Percentiles rank a stretch among this genome's conserved stretches.
Evolutionary conservation across 2,113 vertebrate species (phyloP).

Genomic region (Lepus timidus): DNA sequence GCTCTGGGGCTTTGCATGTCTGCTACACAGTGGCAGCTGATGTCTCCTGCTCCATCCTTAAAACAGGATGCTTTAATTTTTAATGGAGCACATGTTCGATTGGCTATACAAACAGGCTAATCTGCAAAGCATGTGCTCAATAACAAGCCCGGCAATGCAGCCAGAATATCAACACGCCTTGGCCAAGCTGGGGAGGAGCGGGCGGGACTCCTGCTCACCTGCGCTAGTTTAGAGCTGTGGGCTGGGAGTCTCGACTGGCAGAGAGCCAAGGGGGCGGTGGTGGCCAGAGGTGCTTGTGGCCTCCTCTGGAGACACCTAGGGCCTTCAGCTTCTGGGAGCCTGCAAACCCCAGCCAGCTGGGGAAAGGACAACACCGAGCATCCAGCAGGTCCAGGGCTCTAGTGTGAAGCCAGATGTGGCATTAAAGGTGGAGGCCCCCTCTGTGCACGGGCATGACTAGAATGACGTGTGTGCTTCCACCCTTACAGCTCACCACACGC

Average conservation of each 20-base stretch:
- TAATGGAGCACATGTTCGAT: conserved; percentile 95
- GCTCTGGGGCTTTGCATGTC: conserved; percentile 92
- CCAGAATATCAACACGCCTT: conserved; percentile 89
- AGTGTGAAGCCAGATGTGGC: conserved; percentile 64
- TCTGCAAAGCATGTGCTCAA: conserved; percentile 94
- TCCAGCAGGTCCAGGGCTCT: neutral
- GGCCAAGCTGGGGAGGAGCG: conserved; percentile 75
- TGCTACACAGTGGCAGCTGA: conserved; percentile 92
- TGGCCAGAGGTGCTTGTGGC: conserved; percentile 65
- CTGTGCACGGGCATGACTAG: neutral
- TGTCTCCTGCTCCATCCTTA: conserved; percentile 92
- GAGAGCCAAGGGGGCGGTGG: conserved; percentile 57
- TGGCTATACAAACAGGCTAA: conserved; percentile 95
- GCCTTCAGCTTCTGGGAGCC: conserved; percentile 26
- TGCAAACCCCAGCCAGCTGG: neutral
- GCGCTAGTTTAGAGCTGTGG: neutral
- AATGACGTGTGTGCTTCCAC: neutral
- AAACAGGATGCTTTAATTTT: conserved; percentile 95
- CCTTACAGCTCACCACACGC: neutral
- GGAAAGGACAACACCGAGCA: conserved; percentile 5
- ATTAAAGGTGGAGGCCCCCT: conserved; percentile 48
- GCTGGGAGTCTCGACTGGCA: conserved; percentile 42
- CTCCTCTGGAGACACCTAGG: conserved; percentile 36
- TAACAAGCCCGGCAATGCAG: conserved; percentile 89
- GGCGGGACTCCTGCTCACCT: conserved; percentile 65